Conservation (phyloP, 2,797 vertebrate genomes). For the Melanotaenia boesemani region DNA sequence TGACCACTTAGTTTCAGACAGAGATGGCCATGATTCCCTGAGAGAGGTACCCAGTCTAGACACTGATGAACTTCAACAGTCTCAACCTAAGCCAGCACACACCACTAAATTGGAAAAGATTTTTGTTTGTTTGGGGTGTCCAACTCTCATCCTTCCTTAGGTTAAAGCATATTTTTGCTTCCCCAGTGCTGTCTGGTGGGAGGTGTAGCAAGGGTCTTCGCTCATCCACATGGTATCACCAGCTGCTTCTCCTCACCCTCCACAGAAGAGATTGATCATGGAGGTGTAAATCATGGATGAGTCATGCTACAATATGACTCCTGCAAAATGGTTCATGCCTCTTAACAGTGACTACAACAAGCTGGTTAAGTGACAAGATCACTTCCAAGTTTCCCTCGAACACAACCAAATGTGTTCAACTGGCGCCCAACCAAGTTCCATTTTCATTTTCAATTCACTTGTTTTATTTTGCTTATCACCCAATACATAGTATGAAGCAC, state of each 20-base stretch:
- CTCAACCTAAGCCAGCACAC: background rate
- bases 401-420: conserved; percentile 10
- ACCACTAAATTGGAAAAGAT: conserved; percentile 16
- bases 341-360: background rate
- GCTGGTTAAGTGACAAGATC: background rate
- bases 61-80: background rate
- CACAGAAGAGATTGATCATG: background rate
- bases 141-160: background rate
- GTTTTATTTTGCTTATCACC: too few species aligned
- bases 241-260: conserved; percentile 37
- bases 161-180: conserved; percentile 18
- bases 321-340: background rate
- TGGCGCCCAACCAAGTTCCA: background rate
- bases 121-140: background rate
- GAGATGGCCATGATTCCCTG: background rate
- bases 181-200: conserved; percentile 1
- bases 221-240: conserved; percentile 39
- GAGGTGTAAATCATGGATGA: conserved; percentile 17
- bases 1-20: conserved; percentile 2
- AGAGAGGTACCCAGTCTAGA: background rate
- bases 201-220: conserved; percentile 24
- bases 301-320: conserved; percentile 1
- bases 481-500: too few species aligned
- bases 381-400: background rate
- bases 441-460: too few species aligned